Conservation (phyloP, 2,797 vertebrate genomes). For the Macrochelys suwanniensis region DNA sequence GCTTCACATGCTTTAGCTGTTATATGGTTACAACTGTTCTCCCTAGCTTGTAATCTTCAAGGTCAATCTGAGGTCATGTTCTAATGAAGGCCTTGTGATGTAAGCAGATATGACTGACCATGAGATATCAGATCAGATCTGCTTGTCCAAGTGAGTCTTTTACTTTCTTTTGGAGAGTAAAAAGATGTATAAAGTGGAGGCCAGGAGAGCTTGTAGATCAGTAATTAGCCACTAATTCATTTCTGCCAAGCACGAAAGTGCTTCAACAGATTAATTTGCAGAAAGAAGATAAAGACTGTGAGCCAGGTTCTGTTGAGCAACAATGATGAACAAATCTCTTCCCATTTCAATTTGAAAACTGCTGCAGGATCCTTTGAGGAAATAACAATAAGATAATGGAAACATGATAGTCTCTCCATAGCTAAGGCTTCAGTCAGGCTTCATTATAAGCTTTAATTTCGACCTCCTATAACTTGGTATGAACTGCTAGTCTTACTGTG, state of each 20-base stretch:
- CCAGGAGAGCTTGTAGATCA: conserved; percentile 5
- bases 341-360: neutral
- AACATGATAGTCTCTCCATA: neutral
- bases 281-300: neutral
- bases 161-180: neutral
- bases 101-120: neutral
- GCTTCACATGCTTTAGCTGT: neutral
- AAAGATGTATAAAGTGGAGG: neutral
- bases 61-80: conserved; percentile 5
- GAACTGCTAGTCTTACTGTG: neutral
- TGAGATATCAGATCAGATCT: neutral
- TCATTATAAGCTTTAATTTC: conserved; percentile 3
- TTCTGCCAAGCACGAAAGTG: neutral
- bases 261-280: neutral
- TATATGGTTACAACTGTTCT: neutral
- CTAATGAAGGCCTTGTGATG: conserved; percentile 23
- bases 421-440: neutral
- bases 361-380: neutral
- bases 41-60: neutral
- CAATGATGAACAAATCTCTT: neutral
- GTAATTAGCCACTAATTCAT: neutral
- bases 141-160: neutral
- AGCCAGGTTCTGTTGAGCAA: neutral
- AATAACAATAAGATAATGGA: neutral
- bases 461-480: neutral